Evolutionary conservation across 1,140 invertebrate species (phyloP).

Genomic region (Diachasmimorpha longicaudata): DNA sequence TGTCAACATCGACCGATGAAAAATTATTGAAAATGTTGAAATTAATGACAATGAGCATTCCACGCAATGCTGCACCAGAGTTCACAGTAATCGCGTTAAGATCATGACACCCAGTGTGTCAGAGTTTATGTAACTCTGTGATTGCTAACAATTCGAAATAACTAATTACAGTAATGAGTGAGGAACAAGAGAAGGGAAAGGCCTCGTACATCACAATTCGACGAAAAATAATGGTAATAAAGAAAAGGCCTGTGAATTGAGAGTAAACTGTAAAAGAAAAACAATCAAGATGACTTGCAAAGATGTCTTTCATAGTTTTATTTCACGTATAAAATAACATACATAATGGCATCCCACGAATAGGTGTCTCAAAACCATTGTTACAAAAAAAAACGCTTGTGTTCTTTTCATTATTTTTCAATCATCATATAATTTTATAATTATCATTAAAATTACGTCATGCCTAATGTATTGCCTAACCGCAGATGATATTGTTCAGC

Average conservation of each 20-base stretch:
- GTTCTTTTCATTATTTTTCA: not conserved
- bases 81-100: not conserved
- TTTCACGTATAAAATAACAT: constrained; percentile 57
- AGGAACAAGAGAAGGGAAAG: constrained; percentile 38
- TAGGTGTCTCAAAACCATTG: constrained; percentile 52
- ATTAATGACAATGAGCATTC: not conserved
- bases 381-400: constrained; percentile 33
- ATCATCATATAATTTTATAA: constrained; percentile 34
- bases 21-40: not conserved
- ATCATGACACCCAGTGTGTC: not conserved
- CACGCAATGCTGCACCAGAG: not conserved
- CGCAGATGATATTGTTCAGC: constrained; percentile 27
- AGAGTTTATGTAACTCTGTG: constrained; percentile 36
- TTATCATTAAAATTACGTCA: constrained; percentile 42
- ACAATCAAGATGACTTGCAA: constrained; percentile 1
- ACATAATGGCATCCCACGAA: constrained; percentile 59
- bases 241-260: not conserved
- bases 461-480: constrained; percentile 39
- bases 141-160: constrained; percentile 37
- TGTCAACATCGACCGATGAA: not conserved
- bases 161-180: constrained; percentile 44
- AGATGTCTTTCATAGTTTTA: constrained; percentile 38
- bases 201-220: constrained; percentile 1
- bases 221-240: not conserved
- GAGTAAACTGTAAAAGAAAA: not conserved